Evolutionary conservation across 2,113 vertebrate species (phyloP), one percentile per base, ranked within the genome.

Genomic region (Copsychus sechellarum): DNA sequence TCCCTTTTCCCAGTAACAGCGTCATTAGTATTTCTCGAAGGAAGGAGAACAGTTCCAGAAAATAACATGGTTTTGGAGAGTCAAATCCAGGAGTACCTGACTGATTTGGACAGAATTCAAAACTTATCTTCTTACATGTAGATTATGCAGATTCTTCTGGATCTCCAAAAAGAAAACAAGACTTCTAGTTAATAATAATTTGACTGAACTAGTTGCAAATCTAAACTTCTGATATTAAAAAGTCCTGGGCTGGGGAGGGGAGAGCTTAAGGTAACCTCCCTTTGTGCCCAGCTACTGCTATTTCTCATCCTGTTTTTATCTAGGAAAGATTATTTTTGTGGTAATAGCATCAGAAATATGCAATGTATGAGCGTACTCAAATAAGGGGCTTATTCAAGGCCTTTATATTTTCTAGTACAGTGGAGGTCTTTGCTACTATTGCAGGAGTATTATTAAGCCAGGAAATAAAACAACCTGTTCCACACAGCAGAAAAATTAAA

Each of bases 381-480:
- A 19, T 69, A 29, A 80, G 38, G 7, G 36, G 13, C 66, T 74
- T 81, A 22, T 38, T 43, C 43, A 92, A 74, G 33, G 8, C 72
- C 28, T 51, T 11, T 71, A 12, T 77, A 8, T 71, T 79, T 89
- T 70, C n/a, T 74, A 1, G 74, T 91, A 42, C 19, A 42, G 26
- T 19, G 29, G n/a, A 48, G 8, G 28, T 31, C 47, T 73, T 90
- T 81, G 50, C 78, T 81, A 14, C 25, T 24, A 9, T 16, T 77
- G 47, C 33, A 90, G 58, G 86, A 77, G 24, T 61, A 54, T 42
- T 54, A 16, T 62, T 88, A 80, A 67, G n/a, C 28, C 25, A 70
- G 64, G n/a, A 66, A 86, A 83, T 61, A 81, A 89, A 95, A 56
- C 34, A 77, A 28, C 24, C 26, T 54, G 7, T 62, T 82, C n/a